phyloP scores from a whole-genome alignment of 1,140 invertebrate genomes.

The Drosophila suzukii region DNA sequence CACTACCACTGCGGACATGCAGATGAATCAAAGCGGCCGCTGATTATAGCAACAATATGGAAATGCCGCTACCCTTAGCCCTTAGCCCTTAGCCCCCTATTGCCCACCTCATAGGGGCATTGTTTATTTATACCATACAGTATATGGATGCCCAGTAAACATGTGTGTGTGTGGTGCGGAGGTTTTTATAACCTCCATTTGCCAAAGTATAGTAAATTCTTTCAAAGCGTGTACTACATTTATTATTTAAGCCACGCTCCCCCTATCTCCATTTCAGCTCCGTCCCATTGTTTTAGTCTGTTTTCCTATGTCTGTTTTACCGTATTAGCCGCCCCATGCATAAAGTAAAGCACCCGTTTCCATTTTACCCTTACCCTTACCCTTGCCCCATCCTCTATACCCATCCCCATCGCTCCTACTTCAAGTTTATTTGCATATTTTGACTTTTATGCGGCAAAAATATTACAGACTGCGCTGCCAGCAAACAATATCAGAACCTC shows the following conservation, averaged over 20 bases:
- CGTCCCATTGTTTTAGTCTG: conserved; percentile 36
- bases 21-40: conserved; percentile 79
- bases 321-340: conserved; percentile 39
- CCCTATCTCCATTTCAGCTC: neutral
- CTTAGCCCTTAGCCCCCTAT: conserved; percentile 33
- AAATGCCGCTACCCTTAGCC: conserved; percentile 60
- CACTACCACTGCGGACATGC: conserved; percentile 52
- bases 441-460: conserved; percentile 80
- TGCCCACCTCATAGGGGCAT: conserved; percentile 64
- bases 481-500: conserved; percentile 57
- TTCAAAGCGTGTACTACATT: conserved; percentile 80
- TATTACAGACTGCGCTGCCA: conserved; percentile 77
- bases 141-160: conserved; percentile 47
- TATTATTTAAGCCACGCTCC: conserved; percentile 77
- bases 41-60: conserved; percentile 81
- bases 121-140: conserved; percentile 66
- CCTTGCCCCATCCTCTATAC: neutral
- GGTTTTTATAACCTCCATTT: conserved; percentile 79
- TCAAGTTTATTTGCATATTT: conserved; percentile 77
- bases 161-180: conserved; percentile 15
- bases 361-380: conserved; percentile 8
- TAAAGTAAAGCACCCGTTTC: conserved; percentile 23
- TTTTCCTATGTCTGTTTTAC: conserved; percentile 44
- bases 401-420: neutral
- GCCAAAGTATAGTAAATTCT: conserved; percentile 80